Conservation (phyloP, 2,888 invertebrate species). For the Bombylius discolor region DNA sequence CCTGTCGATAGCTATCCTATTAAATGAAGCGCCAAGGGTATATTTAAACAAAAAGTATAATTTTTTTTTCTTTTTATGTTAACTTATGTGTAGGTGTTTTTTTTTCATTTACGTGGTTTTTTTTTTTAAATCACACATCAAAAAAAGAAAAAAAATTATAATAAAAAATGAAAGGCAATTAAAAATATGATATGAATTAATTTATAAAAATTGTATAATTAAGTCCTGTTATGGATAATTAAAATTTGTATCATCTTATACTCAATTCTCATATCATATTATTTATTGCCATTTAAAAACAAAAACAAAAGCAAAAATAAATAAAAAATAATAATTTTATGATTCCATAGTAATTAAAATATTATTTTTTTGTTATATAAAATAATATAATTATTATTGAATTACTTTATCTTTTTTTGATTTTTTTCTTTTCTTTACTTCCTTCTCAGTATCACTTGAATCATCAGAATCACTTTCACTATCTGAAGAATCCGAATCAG, state of each 20-base stretch:
- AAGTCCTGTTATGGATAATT: no score
- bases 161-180: background rate
- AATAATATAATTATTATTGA: background rate
- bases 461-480: conserved; percentile 30
- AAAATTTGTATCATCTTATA: no score
- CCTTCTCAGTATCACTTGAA: conserved; percentile 30
- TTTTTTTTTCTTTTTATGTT: conserved; percentile 41
- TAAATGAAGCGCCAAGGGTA: conserved; percentile 38
- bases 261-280: no score
- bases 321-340: no score
- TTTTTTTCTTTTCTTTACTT: conserved; percentile 30
- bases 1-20: conserved; percentile 37
- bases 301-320: no score
- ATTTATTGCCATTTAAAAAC: no score
- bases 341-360: no score
- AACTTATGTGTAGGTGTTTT: conserved; percentile 26
- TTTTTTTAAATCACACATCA: no score
- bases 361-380: no score
- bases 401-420: conserved; percentile 35
- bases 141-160: background rate
- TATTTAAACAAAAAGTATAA: conserved; percentile 62
- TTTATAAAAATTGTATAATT: no score
- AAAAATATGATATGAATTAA: background rate
- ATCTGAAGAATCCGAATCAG: conserved; percentile 37
- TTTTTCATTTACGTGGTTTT: conserved; percentile 11